These are phyloP conservation scores for Cantharis nigra DNA, from an alignment of 2,888 invertebrate species.

Conservation along the genomic window DNA sequence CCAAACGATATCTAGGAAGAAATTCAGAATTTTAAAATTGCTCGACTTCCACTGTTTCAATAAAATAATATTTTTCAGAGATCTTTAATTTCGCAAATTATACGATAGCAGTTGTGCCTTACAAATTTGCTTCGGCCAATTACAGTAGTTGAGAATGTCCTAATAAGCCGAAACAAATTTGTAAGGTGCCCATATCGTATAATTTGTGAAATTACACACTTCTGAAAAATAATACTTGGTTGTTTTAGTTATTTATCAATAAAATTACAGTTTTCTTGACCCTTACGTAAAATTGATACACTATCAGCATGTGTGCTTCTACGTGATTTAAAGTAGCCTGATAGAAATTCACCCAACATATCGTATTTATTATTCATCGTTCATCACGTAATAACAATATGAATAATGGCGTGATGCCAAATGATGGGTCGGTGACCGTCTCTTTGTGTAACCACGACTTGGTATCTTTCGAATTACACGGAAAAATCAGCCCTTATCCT, in stretches of 20 bases:
- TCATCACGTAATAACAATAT: constrained; percentile 22
- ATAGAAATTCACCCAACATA: constrained; percentile 9
- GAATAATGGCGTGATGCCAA: constrained; percentile 29
- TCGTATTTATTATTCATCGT: constrained; percentile 21
- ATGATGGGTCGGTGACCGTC: constrained; percentile 28
- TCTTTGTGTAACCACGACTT: neutral
- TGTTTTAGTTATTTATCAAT: neutral
- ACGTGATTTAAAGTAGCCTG: constrained; percentile 1
- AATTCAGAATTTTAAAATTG: neutral
- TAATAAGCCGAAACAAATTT: neutral
- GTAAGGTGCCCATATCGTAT: neutral
- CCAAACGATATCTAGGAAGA: neutral
- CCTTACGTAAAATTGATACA: neutral
- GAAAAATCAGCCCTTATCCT: neutral
- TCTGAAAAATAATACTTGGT: neutral
- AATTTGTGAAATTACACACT: neutral
- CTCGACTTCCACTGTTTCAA: neutral
- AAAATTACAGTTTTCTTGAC: neutral
- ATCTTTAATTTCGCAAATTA: neutral
- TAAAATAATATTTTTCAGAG: neutral
- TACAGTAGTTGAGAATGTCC: neutral
- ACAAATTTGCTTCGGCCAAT: neutral
- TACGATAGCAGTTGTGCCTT: neutral
- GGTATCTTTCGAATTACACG: constrained; percentile 8
- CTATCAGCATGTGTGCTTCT: neutral